A percentile compares a stretch with the other conserved stretches of the same genome.
Evolutionary conservation across 1,140 invertebrate genomes (phyloP).

Genomic region (Neuroterus valhalla): DNA sequence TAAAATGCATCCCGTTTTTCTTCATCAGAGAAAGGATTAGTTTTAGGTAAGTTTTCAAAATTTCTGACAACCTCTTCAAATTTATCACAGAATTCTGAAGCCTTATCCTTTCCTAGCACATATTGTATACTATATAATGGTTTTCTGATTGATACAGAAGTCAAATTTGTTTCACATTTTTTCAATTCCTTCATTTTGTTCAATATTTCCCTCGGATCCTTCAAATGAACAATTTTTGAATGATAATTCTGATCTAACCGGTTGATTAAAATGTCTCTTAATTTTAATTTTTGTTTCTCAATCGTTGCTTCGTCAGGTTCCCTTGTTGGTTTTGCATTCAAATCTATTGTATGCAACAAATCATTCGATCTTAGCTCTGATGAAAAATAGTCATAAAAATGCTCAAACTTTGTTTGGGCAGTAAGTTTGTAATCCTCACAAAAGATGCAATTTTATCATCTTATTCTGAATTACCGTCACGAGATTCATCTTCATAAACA

Average conservation of each 20-base stretch:
- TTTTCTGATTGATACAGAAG: slow-evolving; percentile 23
- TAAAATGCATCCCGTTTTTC: no score
- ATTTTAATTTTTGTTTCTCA: slow-evolving; percentile 39
- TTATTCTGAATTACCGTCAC: background rate
- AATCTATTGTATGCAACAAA: slow-evolving; percentile 38
- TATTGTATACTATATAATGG: slow-evolving; percentile 33
- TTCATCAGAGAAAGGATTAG: slow-evolving; percentile 27
- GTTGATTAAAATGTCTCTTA: slow-evolving; percentile 44
- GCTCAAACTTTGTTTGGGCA: slow-evolving; percentile 32
- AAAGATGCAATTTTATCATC: no score
- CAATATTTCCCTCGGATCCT: slow-evolving; percentile 25
- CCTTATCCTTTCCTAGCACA: slow-evolving; percentile 23
- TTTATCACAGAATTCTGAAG: slow-evolving; percentile 34
- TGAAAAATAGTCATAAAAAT: slow-evolving; percentile 38
- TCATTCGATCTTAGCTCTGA: slow-evolving; percentile 37
- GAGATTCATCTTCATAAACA: background rate
- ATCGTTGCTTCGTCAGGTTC: slow-evolving; percentile 23
- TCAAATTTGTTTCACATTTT: slow-evolving; percentile 28
- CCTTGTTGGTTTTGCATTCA: slow-evolving; percentile 3
- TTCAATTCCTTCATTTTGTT: slow-evolving; percentile 35
- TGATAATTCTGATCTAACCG: slow-evolving; percentile 35
- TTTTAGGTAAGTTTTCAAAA: slow-evolving; percentile 20
- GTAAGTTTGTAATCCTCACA: slow-evolving; percentile 35
- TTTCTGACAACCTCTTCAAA: slow-evolving; percentile 30
- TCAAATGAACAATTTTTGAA: slow-evolving; percentile 18